Evolutionary conservation across 2,888 invertebrate species (phyloP).

Genomic region (Hypomecis atomaria): DNA sequence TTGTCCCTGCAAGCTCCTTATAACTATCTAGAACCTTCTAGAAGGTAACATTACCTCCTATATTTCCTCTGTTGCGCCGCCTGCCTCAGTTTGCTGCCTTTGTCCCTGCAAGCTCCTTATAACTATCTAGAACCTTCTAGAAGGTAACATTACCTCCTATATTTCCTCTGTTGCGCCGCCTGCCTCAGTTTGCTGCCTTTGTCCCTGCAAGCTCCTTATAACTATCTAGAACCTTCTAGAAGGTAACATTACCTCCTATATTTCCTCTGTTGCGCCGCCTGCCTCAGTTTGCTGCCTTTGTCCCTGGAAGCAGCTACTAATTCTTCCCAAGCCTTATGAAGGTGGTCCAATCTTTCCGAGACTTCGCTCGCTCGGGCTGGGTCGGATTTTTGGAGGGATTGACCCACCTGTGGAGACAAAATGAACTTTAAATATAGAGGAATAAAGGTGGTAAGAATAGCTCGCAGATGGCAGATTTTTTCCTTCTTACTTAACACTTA

Average conservation of each 20-base stretch:
- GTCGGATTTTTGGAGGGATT: constrained; percentile 76
- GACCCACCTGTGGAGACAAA: constrained; percentile 64
- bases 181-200: constrained; percentile 92
- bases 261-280: constrained; percentile 93
- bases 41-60: too few relatives aligned
- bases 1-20: too few relatives aligned
- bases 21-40: too few relatives aligned
- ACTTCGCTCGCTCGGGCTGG: constrained; percentile 89
- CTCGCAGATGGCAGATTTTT: too few relatives aligned
- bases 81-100: too few relatives aligned
- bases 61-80: too few relatives aligned
- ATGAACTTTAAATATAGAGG: neutral
- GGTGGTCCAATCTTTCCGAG: constrained; percentile 89
- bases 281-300: constrained; percentile 90
- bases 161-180: constrained; percentile 92
- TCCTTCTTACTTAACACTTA: too few relatives aligned
- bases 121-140: neutral
- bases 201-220: constrained; percentile 90
- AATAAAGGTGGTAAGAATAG: neutral
- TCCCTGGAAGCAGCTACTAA: constrained; percentile 94
- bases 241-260: constrained; percentile 63
- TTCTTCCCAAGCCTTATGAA: constrained; percentile 94
- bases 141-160: constrained; percentile 57
- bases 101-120: too few relatives aligned
- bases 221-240: neutral